These are phyloP conservation scores for Agelaius phoeniceus DNA, from an alignment of 2,113 vertebrate species.

Conservation along the genomic window DNA sequence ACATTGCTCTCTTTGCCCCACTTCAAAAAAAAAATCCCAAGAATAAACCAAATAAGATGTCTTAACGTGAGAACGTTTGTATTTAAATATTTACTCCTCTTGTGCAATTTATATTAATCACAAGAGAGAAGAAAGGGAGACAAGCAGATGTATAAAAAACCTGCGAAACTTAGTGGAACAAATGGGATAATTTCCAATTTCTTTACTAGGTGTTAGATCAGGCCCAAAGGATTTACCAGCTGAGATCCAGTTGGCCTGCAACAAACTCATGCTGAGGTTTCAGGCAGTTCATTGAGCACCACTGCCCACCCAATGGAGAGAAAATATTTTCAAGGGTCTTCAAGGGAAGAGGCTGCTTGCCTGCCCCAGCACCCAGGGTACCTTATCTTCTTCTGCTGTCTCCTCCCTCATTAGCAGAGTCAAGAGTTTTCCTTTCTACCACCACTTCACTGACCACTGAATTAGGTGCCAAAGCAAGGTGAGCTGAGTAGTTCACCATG, in stretches of 20 bases:
- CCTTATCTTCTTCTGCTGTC: background rate
- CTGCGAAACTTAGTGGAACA: background rate
- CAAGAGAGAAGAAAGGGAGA: background rate
- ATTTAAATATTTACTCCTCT: background rate
- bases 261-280: accelerated
- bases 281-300: background rate
- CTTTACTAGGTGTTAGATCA: slow-evolving; percentile 35
- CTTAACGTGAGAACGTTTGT: background rate
- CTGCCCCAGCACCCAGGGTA: background rate
- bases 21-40: accelerated
- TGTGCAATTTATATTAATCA: background rate
- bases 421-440: background rate
- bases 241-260: background rate
- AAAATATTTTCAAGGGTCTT: background rate
- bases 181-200: slow-evolving; percentile 10
- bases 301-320: accelerated
- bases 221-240: background rate
- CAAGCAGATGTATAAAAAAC: background rate
- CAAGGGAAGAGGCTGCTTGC: background rate
- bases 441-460: background rate
- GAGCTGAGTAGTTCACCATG: background rate
- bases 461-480: background rate
- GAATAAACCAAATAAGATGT: background rate
- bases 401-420: background rate
- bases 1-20: background rate